A percentile compares a stretch with the other conserved stretches of the same genome.
These are phyloP conservation scores for Homarus gammarus DNA, from an alignment of 2,888 invertebrate species.

Conservation along the genomic window DNA sequence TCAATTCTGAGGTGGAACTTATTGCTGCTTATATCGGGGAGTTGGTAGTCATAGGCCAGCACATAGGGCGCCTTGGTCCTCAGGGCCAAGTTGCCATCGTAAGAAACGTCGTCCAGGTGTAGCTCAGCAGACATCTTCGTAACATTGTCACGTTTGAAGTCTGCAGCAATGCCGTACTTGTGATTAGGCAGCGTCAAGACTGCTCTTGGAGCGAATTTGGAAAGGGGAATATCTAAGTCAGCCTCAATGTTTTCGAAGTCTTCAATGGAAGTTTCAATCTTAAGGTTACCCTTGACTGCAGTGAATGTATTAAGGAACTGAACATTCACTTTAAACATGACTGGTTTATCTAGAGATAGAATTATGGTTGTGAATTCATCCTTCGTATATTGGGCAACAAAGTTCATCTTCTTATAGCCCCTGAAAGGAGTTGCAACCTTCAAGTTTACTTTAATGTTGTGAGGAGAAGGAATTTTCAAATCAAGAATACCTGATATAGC, in stretches of 20 bases:
- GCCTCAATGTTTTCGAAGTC: slow-evolving; percentile 44
- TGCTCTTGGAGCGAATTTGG: slow-evolving; percentile 40
- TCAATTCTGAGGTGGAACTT: slow-evolving; percentile 59
- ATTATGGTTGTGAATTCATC: slow-evolving; percentile 10
- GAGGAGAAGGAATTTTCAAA: neutral
- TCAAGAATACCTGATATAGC: slow-evolving; percentile 41
- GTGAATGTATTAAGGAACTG: slow-evolving; percentile 35
- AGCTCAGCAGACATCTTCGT: slow-evolving; percentile 23
- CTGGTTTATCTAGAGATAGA: slow-evolving; percentile 19
- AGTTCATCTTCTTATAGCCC: slow-evolving; percentile 55
- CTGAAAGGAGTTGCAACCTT: slow-evolving; percentile 55
- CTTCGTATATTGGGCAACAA: slow-evolving; percentile 20
- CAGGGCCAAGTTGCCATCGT: slow-evolving; percentile 35
- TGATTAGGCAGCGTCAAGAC: slow-evolving; percentile 25
- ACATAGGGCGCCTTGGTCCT: slow-evolving; percentile 61
- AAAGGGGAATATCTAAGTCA: slow-evolving; percentile 46
- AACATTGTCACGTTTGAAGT: slow-evolving; percentile 1
- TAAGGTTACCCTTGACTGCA: slow-evolving; percentile 25
- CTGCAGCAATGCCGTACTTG: slow-evolving; percentile 35
- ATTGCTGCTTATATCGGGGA: neutral
- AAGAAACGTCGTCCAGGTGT: slow-evolving; percentile 21
- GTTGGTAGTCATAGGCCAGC: slow-evolving; percentile 24
- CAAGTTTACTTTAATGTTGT: slow-evolving; percentile 22
- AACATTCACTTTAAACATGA: slow-evolving; percentile 33
- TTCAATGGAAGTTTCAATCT: slow-evolving; percentile 47